These are phyloP conservation scores for Formicarius rufipectus DNA, from an alignment of 2,113 vertebrate genomes.

Conservation along the genomic window DNA sequence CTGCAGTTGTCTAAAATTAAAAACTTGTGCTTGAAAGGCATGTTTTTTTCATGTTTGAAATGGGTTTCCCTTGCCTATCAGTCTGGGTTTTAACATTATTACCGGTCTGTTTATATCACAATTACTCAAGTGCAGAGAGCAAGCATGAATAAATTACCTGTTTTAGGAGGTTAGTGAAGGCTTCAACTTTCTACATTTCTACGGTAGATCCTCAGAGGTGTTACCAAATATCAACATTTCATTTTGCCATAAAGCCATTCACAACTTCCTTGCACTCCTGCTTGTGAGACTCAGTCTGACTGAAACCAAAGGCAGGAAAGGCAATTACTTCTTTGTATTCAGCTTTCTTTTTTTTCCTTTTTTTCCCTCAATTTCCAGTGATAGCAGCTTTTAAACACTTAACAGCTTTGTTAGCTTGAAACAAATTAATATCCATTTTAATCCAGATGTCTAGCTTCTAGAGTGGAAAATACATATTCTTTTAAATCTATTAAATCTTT, in stretches of 20 bases:
- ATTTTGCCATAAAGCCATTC: neutral
- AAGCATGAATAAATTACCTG: neutral
- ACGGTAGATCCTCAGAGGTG: neutral
- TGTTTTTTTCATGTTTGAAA: neutral
- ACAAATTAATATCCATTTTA: neutral
- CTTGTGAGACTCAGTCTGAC: neutral
- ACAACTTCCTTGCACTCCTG: neutral
- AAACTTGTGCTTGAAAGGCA: neutral
- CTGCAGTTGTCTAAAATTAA: neutral
- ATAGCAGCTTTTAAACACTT: constrained; percentile 6
- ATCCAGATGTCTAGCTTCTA: neutral
- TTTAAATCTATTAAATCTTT: neutral
- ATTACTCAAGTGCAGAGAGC: neutral
- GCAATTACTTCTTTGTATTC: neutral
- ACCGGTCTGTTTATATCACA: neutral
- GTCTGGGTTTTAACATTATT: neutral
- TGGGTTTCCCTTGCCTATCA: neutral
- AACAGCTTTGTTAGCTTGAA: neutral
- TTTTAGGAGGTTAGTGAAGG: neutral
- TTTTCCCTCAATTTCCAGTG: neutral
- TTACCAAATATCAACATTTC: neutral
- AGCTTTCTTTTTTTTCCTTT: neutral
- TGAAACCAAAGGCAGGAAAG: neutral
- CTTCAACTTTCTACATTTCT: neutral
- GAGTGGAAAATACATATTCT: neutral